Percentiles rank a stretch among this genome's conserved stretches.
These are phyloP conservation scores for Panthera uncia DNA, from an alignment of 2,113 vertebrate species.

Conservation along the genomic window DNA sequence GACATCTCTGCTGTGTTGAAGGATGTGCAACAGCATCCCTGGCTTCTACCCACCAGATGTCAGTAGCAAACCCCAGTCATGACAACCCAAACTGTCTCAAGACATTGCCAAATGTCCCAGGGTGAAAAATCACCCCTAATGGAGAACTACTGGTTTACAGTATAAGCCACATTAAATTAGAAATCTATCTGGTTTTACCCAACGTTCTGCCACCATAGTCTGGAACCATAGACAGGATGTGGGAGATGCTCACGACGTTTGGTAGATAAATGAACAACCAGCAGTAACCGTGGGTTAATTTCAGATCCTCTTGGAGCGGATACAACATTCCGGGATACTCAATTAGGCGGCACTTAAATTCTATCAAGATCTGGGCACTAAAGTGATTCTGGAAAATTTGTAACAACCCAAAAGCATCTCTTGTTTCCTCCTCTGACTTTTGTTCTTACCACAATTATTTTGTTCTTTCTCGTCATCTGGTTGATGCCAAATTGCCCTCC, in stretches of 20 bases:
- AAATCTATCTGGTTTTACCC: neutral
- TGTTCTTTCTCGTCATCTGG: too few relatives aligned
- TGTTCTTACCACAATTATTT: neutral
- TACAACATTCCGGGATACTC: neutral
- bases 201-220: rapidly evolving
- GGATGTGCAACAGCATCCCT: neutral
- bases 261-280: rapidly evolving
- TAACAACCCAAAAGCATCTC: neutral
- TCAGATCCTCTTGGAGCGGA: neutral
- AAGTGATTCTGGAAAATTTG: neutral
- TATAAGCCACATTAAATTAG: neutral
- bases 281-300: neutral
- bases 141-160: rapidly evolving
- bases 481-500: neutral
- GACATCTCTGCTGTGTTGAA: neutral
- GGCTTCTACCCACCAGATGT: neutral
- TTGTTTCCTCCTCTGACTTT: rapidly evolving
- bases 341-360: neutral
- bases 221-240: rapidly evolving
- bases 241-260: rapidly evolving
- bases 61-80: neutral
- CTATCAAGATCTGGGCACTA: neutral
- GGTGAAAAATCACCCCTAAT: neutral
- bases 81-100: neutral
- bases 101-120: neutral